These are phyloP conservation scores for Apis mellifera DNA, from an alignment of 1,140 invertebrate species.

Conservation along the genomic window Amel_HAv3.1 CM009932.2:9509501-9510000, in stretches of 20 bases:
- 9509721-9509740: conserved; percentile 68
- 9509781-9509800: conserved; percentile 21
- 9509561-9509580: conserved; percentile 54
- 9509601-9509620: conserved; percentile 59
- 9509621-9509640: conserved; percentile 72
- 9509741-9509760: conserved; percentile 53
- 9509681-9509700: conserved; percentile 72
- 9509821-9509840: not conserved
- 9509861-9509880: not conserved
- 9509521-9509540: conserved; percentile 63
- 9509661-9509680: conserved; percentile 73
- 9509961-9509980: conserved; percentile 39
- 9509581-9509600: conserved; percentile 38
- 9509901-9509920: conserved; percentile 53
- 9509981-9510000: conserved; percentile 66
- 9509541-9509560: conserved; percentile 68
- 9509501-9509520: conserved; percentile 66
- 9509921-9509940: conserved; percentile 54
- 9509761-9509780: conserved; percentile 7
- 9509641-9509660: conserved; percentile 69
- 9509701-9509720: conserved; percentile 69
- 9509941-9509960: conserved; percentile 51
- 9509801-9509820: not conserved
- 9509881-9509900: conserved; percentile 50
- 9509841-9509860: not conserved